phyloP scores from a whole-genome alignment of 2,113 vertebrate species.

The Pheucticus melanocephalus region DNA sequence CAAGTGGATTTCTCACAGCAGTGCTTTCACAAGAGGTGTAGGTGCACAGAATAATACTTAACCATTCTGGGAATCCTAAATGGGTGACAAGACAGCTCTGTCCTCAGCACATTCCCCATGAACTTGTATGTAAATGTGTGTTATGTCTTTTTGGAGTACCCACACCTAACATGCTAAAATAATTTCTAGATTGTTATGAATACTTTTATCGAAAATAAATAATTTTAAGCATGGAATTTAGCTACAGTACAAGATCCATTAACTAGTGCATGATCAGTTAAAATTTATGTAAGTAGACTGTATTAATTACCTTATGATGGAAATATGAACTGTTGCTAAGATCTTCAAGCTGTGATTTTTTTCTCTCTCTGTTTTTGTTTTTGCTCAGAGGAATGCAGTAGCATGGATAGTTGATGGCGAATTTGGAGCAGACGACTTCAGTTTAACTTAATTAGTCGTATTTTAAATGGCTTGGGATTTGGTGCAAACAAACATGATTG shows the following conservation, averaged over 20 bases:
- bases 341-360: constrained; percentile 39
- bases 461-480: constrained; percentile 87
- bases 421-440: constrained; percentile 85
- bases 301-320: neutral
- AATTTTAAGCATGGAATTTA: neutral
- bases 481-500: constrained; percentile 84
- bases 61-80: neutral
- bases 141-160: neutral
- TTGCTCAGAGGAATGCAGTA: constrained; percentile 87
- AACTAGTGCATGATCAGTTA: neutral
- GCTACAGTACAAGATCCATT: neutral
- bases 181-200: neutral
- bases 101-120: neutral
- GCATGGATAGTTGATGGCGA: constrained; percentile 99
- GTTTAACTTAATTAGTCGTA: constrained; percentile 87
- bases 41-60: neutral
- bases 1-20: neutral
- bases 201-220: neutral
- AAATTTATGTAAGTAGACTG: neutral
- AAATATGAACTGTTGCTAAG: neutral
- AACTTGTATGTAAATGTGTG: neutral
- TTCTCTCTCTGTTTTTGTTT: constrained; percentile 61
- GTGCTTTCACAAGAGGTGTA: neutral
- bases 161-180: neutral
- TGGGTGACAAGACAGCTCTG: neutral